phyloP scores from a whole-genome alignment of 2,797 vertebrate species.

The Molossus alvarezi region DNA sequence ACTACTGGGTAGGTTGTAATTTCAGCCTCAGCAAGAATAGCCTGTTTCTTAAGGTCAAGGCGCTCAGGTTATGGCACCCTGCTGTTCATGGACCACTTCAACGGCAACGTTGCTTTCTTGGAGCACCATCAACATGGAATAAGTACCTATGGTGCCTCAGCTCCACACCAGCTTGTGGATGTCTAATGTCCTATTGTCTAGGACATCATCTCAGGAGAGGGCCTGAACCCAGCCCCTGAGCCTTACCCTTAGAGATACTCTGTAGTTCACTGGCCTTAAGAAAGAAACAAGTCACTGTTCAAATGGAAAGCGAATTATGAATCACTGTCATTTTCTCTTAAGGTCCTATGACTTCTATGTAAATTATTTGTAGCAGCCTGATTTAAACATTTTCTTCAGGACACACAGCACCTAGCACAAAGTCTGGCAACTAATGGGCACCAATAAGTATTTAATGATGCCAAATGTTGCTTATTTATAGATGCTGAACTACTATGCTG shows the following conservation, averaged over 20 bases:
- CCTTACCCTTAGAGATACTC: background rate
- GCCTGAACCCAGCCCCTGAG: background rate
- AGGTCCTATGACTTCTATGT: background rate
- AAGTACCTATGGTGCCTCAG: background rate
- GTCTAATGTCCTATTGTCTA: background rate
- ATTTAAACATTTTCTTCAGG: background rate
- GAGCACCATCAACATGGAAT: background rate
- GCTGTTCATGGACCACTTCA: background rate
- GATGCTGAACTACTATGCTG: background rate
- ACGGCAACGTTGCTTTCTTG: background rate
- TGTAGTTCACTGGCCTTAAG: background rate
- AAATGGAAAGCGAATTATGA: background rate
- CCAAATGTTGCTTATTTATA: background rate
- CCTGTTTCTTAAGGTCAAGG: conserved; percentile 68
- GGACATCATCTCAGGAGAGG: background rate
- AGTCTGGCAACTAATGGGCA: background rate
- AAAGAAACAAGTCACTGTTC: background rate
- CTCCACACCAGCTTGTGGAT: background rate
- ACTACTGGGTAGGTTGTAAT: background rate
- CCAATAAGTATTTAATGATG: background rate
- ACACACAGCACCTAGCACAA: background rate
- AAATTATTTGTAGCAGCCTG: background rate
- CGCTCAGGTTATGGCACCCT: background rate
- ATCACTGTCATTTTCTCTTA: background rate
- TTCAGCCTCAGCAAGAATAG: conserved; percentile 50